phyloP scores from a whole-genome alignment of 2,888 invertebrate species.

The Epinotia bilunana region DNA sequence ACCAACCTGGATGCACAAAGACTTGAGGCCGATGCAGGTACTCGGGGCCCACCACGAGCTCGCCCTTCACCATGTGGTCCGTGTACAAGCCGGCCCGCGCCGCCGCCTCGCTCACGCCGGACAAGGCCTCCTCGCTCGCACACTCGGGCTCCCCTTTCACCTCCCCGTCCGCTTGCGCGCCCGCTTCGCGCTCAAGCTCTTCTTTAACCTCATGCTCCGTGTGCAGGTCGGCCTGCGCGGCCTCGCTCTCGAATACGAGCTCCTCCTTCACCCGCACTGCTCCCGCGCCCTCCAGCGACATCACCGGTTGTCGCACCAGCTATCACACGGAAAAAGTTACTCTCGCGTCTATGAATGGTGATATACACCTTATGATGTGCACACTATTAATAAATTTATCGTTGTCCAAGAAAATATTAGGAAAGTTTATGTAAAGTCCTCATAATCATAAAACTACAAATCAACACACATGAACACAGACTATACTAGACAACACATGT shows the following conservation, averaged over 20 bases:
- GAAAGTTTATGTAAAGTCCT: too few relatives aligned
- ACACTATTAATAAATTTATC: too few relatives aligned
- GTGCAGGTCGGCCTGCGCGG: background rate
- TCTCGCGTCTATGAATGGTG: too few relatives aligned
- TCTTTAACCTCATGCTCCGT: too few relatives aligned
- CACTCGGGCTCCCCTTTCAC: background rate
- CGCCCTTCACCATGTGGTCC: conserved; percentile 8
- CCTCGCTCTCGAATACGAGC: background rate
- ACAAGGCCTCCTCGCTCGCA: background rate
- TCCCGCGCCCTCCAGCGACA: background rate
- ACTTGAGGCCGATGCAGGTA: background rate
- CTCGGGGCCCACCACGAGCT: conserved; percentile 16
- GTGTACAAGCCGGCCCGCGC: conserved; percentile 9
- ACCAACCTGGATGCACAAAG: background rate
- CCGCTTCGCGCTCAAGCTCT: background rate
- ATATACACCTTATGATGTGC: too few relatives aligned
- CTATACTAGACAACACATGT: too few relatives aligned
- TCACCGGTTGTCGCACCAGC: background rate
- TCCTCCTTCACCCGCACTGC: background rate
- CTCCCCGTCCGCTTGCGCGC: background rate
- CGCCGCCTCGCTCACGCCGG: conserved; percentile 5
- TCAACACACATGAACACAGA: too few relatives aligned
- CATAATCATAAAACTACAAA: too few relatives aligned
- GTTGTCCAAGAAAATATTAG: too few relatives aligned
- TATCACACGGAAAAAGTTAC: background rate